Conservation (phyloP, 2,113 vertebrate species). For the Promerops cafer region DNA sequence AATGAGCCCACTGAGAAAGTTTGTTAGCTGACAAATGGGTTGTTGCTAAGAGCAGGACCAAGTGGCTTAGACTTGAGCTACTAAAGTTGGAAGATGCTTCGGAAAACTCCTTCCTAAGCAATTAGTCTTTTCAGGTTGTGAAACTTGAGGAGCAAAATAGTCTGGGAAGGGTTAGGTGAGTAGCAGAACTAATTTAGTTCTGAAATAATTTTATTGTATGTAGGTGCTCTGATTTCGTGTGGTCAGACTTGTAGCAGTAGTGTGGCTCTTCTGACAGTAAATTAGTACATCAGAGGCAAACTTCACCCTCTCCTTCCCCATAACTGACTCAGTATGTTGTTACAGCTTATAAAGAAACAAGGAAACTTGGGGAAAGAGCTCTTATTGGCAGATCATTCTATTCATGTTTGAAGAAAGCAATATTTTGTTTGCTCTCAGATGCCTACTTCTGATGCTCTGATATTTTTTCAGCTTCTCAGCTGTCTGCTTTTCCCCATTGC, state of each 20-base stretch:
- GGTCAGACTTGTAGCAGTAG: background rate
- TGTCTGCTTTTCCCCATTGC: background rate
- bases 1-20: background rate
- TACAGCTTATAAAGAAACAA: background rate
- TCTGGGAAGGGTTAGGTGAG: background rate
- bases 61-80: background rate
- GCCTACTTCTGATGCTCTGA: background rate
- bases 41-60: background rate
- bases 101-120: background rate
- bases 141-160: background rate
- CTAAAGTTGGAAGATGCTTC: background rate
- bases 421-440: background rate
- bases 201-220: background rate
- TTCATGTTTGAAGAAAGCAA: background rate
- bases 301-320: background rate
- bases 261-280: background rate
- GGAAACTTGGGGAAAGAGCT: background rate
- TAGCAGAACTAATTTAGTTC: background rate
- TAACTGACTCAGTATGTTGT: background rate
- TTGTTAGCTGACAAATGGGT: background rate
- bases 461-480: background rate
- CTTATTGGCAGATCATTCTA: background rate
- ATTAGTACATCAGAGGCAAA: background rate
- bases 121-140: background rate
- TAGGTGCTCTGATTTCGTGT: background rate